Percentiles rank a stretch among this genome's conserved stretches.
These are phyloP conservation scores for Rhinogobius similis DNA, from an alignment of 2,113 vertebrate genomes.

Conservation along the genomic window DNA sequence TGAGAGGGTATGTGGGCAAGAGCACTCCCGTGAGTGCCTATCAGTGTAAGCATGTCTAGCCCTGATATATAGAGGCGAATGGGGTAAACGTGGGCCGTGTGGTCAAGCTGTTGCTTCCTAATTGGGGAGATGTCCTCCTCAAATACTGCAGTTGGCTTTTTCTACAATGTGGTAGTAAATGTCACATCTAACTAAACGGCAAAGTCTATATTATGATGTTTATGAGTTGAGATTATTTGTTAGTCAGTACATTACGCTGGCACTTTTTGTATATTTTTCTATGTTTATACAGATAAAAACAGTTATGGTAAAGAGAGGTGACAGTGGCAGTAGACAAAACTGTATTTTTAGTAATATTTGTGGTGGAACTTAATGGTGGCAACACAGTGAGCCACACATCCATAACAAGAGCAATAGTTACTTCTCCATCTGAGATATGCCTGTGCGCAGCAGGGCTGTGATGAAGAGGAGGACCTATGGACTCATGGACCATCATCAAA, in stretches of 20 bases:
- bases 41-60: slow-evolving; percentile 19
- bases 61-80: slow-evolving; percentile 35
- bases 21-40: slow-evolving; percentile 4
- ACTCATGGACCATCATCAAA: slow-evolving; percentile 59
- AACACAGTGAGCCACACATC: neutral
- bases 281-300: too few species aligned
- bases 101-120: slow-evolving; percentile 35
- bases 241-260: neutral
- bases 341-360: neutral
- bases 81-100: slow-evolving; percentile 16
- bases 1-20: slow-evolving; percentile 28
- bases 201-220: neutral
- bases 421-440: slow-evolving; percentile 50
- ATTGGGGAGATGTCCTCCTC: slow-evolving; percentile 38
- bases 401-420: slow-evolving; percentile 22
- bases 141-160: slow-evolving; percentile 35
- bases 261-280: too few species aligned
- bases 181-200: neutral
- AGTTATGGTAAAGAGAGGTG: too few species aligned
- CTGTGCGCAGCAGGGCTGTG: slow-evolving; percentile 54
- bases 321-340: neutral
- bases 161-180: slow-evolving; percentile 32
- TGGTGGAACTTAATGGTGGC: neutral
- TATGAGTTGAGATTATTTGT: neutral
- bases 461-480: slow-evolving; percentile 56